Evolutionary conservation across 2,888 invertebrate genomes (phyloP), one percentile per base, ranked within the genome.

Genomic region (Chymomyza procnemis): DNA sequence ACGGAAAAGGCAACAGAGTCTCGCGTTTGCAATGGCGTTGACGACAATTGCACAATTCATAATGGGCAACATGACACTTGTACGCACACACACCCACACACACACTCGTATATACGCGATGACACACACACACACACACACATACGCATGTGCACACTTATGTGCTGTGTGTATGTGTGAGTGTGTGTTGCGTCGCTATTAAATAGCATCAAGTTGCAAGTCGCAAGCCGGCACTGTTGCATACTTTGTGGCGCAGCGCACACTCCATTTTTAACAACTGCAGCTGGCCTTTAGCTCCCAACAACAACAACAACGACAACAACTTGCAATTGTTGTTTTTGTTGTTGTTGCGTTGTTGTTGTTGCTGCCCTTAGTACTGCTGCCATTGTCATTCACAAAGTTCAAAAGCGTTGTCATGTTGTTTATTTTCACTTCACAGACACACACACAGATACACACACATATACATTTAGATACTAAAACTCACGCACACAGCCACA

Each of bases 11-110:
- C 74, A 68, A 65, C 18, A 54, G 54, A 19, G 54, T 18, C 54
- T 26, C 62, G 65, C 75, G 74, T 61, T 41, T 3, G 6, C 73
- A 66, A 56, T 86, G 79, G 79, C 79, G 84, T 73, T 78, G 86
- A 82, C 84, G 77, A 82, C 82, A 82, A 82, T 82, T 84, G 82
- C 79, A 84, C 86, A 82, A 82, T 82, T 85, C 84, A 85, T 85
- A 82, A 82, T 82, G 77, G 84, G 81, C 77, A 85, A 83, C 79
- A 78, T 76, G 79, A 78, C 78, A 75, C 75, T 41, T 59, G 59
- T 69, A 61, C 66, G 62, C 56, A 58, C 54, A 26, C 56, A 14
- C 47, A 63, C 54, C 69, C 54, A 41, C 48, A 0, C 9, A 47
- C 58, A 47, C 48, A 30, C 62, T 22, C 18, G 57, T 63, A 34